A percentile compares a stretch with the other conserved stretches of the same genome.
Conservation (phyloP, 2,797 vertebrate genomes). For the Fringilla coelebs region DNA sequence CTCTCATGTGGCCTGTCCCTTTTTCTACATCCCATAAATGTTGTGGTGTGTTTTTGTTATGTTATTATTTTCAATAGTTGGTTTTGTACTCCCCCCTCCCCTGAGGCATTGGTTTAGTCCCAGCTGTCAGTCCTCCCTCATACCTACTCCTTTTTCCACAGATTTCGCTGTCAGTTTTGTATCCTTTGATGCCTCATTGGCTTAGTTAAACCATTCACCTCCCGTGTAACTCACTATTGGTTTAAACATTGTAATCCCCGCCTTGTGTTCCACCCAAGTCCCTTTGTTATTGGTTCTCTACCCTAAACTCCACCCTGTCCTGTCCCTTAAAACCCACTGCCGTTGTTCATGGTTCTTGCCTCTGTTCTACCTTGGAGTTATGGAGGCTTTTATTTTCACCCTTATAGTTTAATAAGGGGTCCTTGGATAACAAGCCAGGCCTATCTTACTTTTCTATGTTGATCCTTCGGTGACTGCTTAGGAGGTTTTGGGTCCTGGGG, state of each 20-base stretch:
- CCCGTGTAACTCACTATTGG: background rate
- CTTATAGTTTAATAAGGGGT: background rate
- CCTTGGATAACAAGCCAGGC: background rate
- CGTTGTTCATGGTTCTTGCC: background rate
- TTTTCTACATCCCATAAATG: background rate
- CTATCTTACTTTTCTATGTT: background rate
- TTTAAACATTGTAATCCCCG: background rate
- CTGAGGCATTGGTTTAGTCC: background rate
- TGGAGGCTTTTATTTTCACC: background rate
- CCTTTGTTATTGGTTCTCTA: background rate
- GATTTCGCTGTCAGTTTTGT: background rate
- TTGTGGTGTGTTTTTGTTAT: background rate
- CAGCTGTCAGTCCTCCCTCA: background rate
- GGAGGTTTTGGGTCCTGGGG: background rate
- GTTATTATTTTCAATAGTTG: background rate
- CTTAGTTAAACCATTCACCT: background rate
- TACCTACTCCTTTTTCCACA: background rate
- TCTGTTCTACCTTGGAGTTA: background rate
- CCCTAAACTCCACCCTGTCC: background rate
- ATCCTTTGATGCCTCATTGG: background rate
- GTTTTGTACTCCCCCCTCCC: background rate
- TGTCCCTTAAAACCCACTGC: background rate
- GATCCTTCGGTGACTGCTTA: background rate
- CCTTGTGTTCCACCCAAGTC: background rate
- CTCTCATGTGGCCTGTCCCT: background rate